A percentile compares a stretch with the other conserved stretches of the same genome.
These are phyloP conservation scores for Cephus pygmeus DNA, from an alignment of 2,888 invertebrate genomes.

Conservation along the genomic window DNA sequence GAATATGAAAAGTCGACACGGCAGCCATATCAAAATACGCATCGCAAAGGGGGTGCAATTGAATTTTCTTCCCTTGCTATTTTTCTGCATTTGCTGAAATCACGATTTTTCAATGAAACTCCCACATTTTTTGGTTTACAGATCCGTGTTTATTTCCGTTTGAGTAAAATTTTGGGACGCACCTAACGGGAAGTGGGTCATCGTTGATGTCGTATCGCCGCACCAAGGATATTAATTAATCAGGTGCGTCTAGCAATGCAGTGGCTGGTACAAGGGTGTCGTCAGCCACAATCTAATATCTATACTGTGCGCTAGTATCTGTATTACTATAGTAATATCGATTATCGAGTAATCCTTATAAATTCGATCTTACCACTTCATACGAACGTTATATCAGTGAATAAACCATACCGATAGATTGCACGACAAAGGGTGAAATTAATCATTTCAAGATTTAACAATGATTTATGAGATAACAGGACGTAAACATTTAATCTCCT, in stretches of 20 bases:
- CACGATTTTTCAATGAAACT: neutral
- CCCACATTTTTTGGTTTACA: neutral
- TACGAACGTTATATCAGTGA: constrained; percentile 43
- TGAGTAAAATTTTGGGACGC: neutral
- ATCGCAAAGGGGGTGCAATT: neutral
- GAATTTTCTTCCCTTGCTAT: neutral
- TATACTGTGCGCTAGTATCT: neutral
- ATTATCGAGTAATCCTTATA: neutral
- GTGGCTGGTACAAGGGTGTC: neutral
- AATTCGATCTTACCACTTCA: neutral
- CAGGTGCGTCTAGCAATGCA: neutral
- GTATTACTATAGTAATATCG: neutral
- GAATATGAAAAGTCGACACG: neutral
- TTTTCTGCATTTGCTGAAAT: neutral
- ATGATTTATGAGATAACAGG: constrained; percentile 49
- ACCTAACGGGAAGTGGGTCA: neutral
- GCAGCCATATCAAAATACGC: neutral
- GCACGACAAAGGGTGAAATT: constrained; percentile 50
- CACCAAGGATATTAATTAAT: neutral
- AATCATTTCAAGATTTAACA: constrained; percentile 58
- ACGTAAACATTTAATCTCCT: neutral
- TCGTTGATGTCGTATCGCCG: neutral
- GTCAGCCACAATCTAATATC: neutral
- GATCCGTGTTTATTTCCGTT: neutral
- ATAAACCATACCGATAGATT: constrained; percentile 54